A percentile compares a stretch with the other conserved stretches of the same genome.
phyloP scores from a whole-genome alignment of 2,888 invertebrate species.

The Melipona beecheii region DNA sequence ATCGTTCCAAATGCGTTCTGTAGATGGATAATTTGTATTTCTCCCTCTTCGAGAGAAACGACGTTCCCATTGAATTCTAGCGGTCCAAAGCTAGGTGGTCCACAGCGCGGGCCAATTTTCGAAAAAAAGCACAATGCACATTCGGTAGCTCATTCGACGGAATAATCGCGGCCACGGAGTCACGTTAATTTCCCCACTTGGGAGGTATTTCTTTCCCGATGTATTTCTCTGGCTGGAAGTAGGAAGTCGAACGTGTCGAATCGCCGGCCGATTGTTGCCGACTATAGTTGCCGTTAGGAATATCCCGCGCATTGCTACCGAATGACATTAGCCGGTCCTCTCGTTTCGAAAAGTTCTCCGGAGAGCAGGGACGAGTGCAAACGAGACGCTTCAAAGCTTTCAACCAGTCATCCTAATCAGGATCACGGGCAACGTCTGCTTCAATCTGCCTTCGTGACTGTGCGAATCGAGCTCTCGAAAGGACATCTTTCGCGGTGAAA shows the following conservation, averaged over 20 bases:
- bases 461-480: constrained; percentile 56
- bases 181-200: constrained; percentile 39
- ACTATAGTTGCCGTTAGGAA: constrained; percentile 14
- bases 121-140: constrained; percentile 29
- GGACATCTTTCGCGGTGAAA: background rate
- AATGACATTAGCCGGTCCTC: constrained; percentile 37
- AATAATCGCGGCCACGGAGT: constrained; percentile 15
- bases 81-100: constrained; percentile 43
- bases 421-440: constrained; percentile 51
- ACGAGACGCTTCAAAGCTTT: constrained; percentile 59
- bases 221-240: background rate
- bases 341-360: constrained; percentile 13
- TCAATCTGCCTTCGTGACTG: constrained; percentile 68
- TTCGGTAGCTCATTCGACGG: constrained; percentile 26
- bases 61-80: constrained; percentile 9
- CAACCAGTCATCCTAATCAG: constrained; percentile 68
- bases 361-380: constrained; percentile 27
- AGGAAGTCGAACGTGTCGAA: constrained; percentile 44
- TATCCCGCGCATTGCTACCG: constrained; percentile 29
- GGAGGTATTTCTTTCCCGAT: constrained; percentile 11
- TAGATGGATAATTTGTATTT: background rate
- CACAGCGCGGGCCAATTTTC: background rate
- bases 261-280: constrained; percentile 21
- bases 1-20: no score
- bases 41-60: background rate